Percentiles rank a stretch among this genome's conserved stretches.
Conservation (phyloP, 2,888 invertebrate species). For the Hypselothyrea guttata region DNA sequence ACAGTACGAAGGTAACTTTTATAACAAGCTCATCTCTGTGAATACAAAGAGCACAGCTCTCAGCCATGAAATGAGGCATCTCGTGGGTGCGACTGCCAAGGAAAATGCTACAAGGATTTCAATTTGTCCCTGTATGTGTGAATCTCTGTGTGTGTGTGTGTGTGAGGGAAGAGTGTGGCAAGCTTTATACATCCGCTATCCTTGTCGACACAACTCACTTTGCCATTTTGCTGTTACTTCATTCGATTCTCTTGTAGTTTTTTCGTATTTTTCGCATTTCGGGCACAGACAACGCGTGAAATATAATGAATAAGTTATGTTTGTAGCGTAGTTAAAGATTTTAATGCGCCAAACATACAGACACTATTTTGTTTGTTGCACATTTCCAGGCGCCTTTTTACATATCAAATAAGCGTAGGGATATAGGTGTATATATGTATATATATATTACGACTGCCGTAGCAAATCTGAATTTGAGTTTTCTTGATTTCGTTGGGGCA, state of each 20-base stretch:
- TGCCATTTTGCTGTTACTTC: background rate
- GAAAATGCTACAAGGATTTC: slow-evolving; percentile 45
- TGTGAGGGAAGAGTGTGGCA: slow-evolving; percentile 29
- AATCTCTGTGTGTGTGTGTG: slow-evolving; percentile 1
- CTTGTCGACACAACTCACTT: background rate
- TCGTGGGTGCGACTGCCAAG: slow-evolving; percentile 34
- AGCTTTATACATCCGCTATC: slow-evolving; percentile 20
- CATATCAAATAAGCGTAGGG: slow-evolving; percentile 35
- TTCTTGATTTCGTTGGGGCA: slow-evolving; percentile 8
- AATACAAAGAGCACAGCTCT: slow-evolving; percentile 27
- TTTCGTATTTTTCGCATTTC: slow-evolving; percentile 26
- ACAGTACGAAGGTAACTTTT: slow-evolving; percentile 27
- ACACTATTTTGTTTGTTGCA: slow-evolving; percentile 48
- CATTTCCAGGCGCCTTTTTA: slow-evolving; percentile 56
- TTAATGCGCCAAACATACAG: slow-evolving; percentile 26
- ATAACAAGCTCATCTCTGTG: slow-evolving; percentile 42
- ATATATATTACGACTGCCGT: slow-evolving; percentile 18
- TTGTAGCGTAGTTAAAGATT: slow-evolving; percentile 51
- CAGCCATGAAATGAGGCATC: slow-evolving; percentile 54
- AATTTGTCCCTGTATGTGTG: slow-evolving; percentile 9
- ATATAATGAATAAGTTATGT: slow-evolving; percentile 66
- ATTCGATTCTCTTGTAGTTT: slow-evolving; percentile 5
- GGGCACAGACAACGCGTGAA: slow-evolving; percentile 57
- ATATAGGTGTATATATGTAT: slow-evolving; percentile 5
- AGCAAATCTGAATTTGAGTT: slow-evolving; percentile 56